Percentiles rank a stretch among this genome's conserved stretches.
Conservation (phyloP, 2,113 vertebrate species). For the Sinocyclocheilus grahami region DNA sequence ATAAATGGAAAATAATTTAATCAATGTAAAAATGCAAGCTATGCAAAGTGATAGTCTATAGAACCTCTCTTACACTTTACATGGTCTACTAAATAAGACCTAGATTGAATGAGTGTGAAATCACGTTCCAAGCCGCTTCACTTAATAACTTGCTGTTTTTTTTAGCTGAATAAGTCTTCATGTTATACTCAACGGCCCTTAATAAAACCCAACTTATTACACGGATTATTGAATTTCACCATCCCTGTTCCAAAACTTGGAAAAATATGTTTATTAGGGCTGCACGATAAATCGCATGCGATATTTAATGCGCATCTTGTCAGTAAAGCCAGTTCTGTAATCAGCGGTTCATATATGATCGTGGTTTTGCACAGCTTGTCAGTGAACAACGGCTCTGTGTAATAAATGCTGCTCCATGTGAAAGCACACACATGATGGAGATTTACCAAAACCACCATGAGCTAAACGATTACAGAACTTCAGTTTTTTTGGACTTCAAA, state of each 20-base stretch:
- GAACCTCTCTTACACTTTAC: background rate
- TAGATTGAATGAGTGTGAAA: background rate
- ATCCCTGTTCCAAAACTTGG: background rate
- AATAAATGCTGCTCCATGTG: no score
- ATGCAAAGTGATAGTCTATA: background rate
- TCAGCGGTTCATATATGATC: no score
- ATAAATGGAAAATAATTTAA: background rate
- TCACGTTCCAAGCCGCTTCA: slow-evolving; percentile 14
- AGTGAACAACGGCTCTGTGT: no score
- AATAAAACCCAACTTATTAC: background rate
- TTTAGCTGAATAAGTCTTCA: slow-evolving; percentile 4
- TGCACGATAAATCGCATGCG: no score
- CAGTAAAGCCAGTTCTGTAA: no score
- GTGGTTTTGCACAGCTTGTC: no score
- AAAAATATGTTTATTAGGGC: background rate
- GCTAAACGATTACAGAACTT: background rate
- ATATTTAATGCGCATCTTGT: no score
- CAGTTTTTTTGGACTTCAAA: background rate
- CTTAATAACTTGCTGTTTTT: slow-evolving; percentile 1
- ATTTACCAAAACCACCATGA: background rate
- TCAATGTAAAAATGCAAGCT: background rate
- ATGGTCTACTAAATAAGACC: background rate
- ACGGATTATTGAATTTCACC: background rate
- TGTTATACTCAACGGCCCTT: background rate
- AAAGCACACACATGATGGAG: no score